phyloP scores from a whole-genome alignment of 2,113 vertebrate species.

The Hippocampus mohnikei region DNA sequence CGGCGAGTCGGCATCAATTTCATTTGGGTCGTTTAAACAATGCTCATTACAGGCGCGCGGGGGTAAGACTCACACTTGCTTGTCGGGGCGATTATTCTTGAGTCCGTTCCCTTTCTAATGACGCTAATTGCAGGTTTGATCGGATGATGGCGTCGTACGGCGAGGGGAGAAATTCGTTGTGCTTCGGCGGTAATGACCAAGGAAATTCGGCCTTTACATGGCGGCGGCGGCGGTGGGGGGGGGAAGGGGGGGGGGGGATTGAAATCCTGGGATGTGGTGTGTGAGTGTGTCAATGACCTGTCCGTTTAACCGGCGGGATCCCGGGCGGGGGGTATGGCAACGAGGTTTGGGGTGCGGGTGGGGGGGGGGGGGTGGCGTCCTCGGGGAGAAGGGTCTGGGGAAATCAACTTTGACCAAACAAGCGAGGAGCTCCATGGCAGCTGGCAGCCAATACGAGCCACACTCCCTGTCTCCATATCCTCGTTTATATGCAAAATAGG shows the following conservation, averaged over 20 bases:
- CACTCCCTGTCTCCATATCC: conserved; percentile 48
- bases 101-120: conserved; percentile 61
- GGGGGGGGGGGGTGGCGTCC: conserved; percentile 50
- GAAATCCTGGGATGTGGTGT: conserved; percentile 41
- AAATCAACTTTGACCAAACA: conserved; percentile 72
- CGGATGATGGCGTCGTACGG: conserved; percentile 48
- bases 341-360: not conserved
- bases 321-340: not conserved
- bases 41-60: conserved; percentile 59
- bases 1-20: conserved; percentile 66
- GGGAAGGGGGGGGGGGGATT: conserved; percentile 38
- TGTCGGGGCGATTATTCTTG: conserved; percentile 49
- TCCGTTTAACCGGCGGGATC: conserved; percentile 66
- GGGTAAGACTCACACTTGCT: conserved; percentile 61
- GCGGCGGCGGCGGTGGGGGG: conserved; percentile 42
- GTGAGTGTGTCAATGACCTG: conserved; percentile 53
- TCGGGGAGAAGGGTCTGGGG: conserved; percentile 67
- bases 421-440: conserved; percentile 60
- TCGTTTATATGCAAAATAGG: conserved; percentile 65
- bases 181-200: conserved; percentile 64
- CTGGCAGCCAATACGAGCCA: conserved; percentile 49
- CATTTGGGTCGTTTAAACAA: conserved; percentile 69
- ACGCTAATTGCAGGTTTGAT: conserved; percentile 62
- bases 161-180: conserved; percentile 57
- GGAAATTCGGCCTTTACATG: conserved; percentile 67